Conservation (phyloP, 1,140 invertebrate species). For the Drosophila kohkoa region DNA sequence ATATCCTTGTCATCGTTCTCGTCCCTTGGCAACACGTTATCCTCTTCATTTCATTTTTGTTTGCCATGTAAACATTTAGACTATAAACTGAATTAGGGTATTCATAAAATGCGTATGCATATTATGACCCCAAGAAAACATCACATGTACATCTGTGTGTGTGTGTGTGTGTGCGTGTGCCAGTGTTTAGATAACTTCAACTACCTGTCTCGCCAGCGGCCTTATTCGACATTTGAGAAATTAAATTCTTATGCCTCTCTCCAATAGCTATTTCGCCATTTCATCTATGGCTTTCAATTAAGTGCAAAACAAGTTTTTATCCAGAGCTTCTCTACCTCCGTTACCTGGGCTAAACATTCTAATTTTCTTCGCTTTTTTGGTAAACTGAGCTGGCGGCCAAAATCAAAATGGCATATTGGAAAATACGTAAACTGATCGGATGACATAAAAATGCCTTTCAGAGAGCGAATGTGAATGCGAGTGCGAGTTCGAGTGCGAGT, state of each 20-base stretch:
- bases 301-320: conserved; percentile 8
- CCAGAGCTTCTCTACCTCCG: conserved; percentile 33
- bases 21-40: conserved; percentile 41
- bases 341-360: conserved; percentile 30
- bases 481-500: conserved; percentile 11
- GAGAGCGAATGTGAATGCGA: neutral
- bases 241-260: neutral
- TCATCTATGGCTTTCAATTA: conserved; percentile 5
- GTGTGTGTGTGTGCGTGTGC: no score
- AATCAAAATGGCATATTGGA: conserved; percentile 71
- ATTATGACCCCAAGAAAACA: neutral
- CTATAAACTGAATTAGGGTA: conserved; percentile 81
- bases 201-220: conserved; percentile 13
- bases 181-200: conserved; percentile 1
- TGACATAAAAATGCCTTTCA: conserved; percentile 70
- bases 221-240: conserved; percentile 15
- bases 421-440: conserved; percentile 75
- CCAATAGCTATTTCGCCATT: neutral
- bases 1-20: conserved; percentile 6
- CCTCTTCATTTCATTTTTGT: conserved; percentile 54
- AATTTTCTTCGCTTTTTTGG: conserved; percentile 41
- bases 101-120: conserved; percentile 70
- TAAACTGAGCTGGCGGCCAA: conserved; percentile 51
- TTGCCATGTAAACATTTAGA: conserved; percentile 77
- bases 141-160: no score